Evolutionary conservation across 2,113 vertebrate species (phyloP).

Genomic region (Engraulis encrasicolus): DNA sequence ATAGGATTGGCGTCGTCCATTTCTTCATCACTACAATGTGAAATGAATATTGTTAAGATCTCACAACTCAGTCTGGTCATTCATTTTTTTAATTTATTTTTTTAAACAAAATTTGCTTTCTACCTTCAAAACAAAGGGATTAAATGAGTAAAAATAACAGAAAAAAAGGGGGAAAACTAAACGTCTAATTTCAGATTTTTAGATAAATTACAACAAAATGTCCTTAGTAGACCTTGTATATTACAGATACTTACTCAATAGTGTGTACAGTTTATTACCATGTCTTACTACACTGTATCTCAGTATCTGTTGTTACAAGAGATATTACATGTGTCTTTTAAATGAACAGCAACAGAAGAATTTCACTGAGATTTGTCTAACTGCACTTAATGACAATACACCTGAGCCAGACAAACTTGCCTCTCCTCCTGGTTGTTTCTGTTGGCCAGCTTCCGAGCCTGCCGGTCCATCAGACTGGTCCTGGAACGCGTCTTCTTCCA

Average conservation of each 20-base stretch:
- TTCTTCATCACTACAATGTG: conserved; percentile 85
- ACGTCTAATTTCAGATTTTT: neutral
- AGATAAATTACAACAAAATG: neutral
- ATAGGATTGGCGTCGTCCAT: conserved; percentile 90
- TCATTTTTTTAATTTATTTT: neutral
- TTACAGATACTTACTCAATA: no score
- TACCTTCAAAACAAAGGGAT: no score
- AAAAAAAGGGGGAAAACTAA: neutral
- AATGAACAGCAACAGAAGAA: neutral
- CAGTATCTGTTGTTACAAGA: no score
- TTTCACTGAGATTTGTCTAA: no score
- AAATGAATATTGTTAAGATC: conserved; percentile 15
- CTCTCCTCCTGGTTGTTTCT: conserved; percentile 93
- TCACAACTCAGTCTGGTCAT: neutral
- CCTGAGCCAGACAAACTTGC: conserved; percentile 47
- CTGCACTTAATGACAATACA: neutral
- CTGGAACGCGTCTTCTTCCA: conserved; percentile 99
- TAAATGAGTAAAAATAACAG: neutral
- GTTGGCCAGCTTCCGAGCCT: conserved; percentile 92
- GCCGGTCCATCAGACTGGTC: conserved; percentile 98
- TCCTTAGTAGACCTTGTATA: no score
- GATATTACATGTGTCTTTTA: no score
- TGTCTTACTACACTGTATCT: no score
- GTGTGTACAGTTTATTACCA: no score
- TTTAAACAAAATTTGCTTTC: no score